Evolutionary conservation across 1,140 invertebrate genomes (phyloP).

Genomic region (Oncopodura yosiiana): DNA sequence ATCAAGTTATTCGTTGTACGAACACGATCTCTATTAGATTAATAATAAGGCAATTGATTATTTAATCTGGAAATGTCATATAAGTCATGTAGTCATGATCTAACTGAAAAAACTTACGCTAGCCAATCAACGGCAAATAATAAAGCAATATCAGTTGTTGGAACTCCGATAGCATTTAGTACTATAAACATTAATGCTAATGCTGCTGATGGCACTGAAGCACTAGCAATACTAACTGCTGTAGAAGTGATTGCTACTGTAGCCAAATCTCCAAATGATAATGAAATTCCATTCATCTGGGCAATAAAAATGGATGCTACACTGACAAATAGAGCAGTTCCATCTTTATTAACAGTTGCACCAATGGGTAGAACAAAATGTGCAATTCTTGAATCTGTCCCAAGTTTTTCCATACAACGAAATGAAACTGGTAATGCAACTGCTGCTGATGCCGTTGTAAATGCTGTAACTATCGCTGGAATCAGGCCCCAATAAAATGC

Average conservation of each 20-base stretch:
- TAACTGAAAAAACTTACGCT: slow-evolving; percentile 59
- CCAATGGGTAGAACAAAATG: slow-evolving; percentile 83
- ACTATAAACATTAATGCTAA: slow-evolving; percentile 74
- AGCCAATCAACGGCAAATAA: slow-evolving; percentile 84
- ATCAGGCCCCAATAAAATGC: slow-evolving; percentile 72
- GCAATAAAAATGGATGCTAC: slow-evolving; percentile 84
- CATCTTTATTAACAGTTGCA: slow-evolving; percentile 89
- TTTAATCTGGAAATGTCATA: no score
- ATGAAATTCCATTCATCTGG: slow-evolving; percentile 71
- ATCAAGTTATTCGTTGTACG: slow-evolving; percentile 80
- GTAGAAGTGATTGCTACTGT: slow-evolving; percentile 79
- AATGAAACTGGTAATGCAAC: slow-evolving; percentile 91
- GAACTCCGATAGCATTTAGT: slow-evolving; percentile 72
- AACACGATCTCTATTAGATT: slow-evolving; percentile 71
- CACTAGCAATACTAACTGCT: slow-evolving; percentile 81
- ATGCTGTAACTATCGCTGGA: slow-evolving; percentile 77
- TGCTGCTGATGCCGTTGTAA: slow-evolving; percentile 86
- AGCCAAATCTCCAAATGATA: slow-evolving; percentile 66
- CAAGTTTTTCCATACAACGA: slow-evolving; percentile 80
- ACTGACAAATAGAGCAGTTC: slow-evolving; percentile 81
- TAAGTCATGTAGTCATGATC: no score
- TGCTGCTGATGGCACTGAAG: slow-evolving; percentile 85
- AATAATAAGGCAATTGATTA: background rate
- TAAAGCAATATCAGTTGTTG: slow-evolving; percentile 68
- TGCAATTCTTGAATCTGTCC: slow-evolving; percentile 79